Evolutionary conservation across 2,113 vertebrate species (phyloP).

Genomic region (Varanus salvator): DNA sequence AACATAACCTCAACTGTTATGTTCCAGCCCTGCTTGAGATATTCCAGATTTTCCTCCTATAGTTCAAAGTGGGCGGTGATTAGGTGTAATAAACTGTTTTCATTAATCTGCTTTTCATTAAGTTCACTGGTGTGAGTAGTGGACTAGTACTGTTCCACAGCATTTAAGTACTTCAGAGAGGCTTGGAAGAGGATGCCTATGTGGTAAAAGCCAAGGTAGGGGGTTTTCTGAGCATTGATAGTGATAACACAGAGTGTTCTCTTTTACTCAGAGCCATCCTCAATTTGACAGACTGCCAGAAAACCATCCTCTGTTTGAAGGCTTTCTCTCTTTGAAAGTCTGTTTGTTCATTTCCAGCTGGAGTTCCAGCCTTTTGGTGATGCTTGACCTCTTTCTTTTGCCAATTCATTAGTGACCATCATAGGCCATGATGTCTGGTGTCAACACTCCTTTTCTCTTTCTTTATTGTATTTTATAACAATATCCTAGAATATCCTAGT

Average conservation of each 20-base stretch:
- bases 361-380: no score
- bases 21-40: background rate
- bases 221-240: no score
- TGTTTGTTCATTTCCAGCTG: no score
- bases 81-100: background rate
- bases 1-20: background rate
- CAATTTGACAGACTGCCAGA: no score
- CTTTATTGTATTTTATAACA: background rate
- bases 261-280: background rate
- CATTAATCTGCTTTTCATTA: background rate
- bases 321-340: no score
- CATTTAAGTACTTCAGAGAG: background rate
- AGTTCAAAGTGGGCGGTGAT: background rate
- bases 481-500: background rate
- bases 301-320: no score
- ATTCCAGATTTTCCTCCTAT: background rate
- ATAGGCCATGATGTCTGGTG: background rate
- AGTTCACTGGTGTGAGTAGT: conserved; percentile 16
- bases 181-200: background rate
- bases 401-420: background rate
- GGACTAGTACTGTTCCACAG: background rate
- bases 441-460: background rate
- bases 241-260: background rate
- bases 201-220: background rate
- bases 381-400: no score